Conservation (phyloP, 2,888 invertebrate genomes). For the Bibio marci region DNA sequence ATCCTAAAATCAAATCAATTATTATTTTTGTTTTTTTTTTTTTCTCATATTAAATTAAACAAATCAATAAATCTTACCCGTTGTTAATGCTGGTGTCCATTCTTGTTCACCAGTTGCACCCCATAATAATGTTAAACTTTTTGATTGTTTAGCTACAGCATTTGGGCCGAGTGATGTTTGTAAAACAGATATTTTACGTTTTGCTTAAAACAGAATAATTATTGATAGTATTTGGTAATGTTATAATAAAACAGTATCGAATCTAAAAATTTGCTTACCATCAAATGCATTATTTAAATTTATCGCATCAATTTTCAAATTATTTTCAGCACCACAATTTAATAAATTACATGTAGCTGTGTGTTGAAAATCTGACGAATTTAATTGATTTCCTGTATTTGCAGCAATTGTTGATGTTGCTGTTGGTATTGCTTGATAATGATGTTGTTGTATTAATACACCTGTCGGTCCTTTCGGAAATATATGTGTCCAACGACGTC, state of each 20-base stretch:
- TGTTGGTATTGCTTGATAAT: conserved; percentile 71
- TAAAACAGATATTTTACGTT: conserved; percentile 7
- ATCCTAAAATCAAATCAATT: too few species aligned
- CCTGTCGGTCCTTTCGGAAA: conserved; percentile 92
- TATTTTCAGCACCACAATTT: too few species aligned
- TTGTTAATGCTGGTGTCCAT: conserved; percentile 91
- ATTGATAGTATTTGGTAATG: not conserved
- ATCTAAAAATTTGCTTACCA: not conserved
- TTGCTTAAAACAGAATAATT: conserved; percentile 1
- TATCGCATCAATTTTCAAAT: too few species aligned
- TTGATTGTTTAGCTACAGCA: conserved; percentile 20
- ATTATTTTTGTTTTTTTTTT: too few species aligned
- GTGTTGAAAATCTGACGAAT: conserved; percentile 22
- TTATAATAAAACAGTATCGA: not conserved
- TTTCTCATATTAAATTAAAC: too few species aligned
- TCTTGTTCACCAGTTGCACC: conserved; percentile 94
- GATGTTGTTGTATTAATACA: conserved; percentile 82
- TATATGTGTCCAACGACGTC: conserved; percentile 95
- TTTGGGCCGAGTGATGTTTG: conserved; percentile 12
- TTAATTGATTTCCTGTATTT: conserved; percentile 19
- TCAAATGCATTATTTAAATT: conserved; percentile 10
- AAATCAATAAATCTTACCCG: conserved; percentile 40
- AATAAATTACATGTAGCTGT: conserved; percentile 21
- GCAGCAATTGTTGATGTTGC: conserved; percentile 24
- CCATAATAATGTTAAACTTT: conserved; percentile 59